phyloP scores from a whole-genome alignment of 1,140 invertebrate species.

The Rhagoletis zephyria region DNA sequence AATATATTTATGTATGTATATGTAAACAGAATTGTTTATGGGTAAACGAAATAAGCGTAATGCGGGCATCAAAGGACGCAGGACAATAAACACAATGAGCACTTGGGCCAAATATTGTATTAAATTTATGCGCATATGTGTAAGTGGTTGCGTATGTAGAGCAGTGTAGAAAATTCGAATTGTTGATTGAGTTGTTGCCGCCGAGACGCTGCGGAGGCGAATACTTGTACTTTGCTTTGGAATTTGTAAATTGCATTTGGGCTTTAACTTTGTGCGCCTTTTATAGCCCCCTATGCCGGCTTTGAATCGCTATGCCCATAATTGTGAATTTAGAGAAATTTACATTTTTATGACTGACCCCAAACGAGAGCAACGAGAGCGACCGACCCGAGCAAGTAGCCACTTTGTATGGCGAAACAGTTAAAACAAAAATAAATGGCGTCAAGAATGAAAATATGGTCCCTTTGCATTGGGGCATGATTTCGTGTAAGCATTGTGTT shows the following conservation, averaged over 20 bases:
- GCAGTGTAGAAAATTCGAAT: neutral
- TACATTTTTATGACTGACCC: constrained; percentile 52
- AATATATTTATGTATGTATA: neutral
- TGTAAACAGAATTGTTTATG: neutral
- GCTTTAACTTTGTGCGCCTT: constrained; percentile 1
- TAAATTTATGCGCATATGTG: constrained; percentile 22
- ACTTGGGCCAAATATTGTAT: neutral
- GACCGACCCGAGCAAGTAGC: neutral
- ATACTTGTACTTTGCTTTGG: constrained; percentile 25
- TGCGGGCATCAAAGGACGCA: neutral
- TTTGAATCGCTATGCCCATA: neutral
- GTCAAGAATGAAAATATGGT: neutral
- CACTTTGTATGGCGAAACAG: constrained; percentile 42
- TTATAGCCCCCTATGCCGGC: neutral
- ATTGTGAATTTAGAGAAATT: constrained; percentile 47
- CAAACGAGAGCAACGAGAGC: neutral
- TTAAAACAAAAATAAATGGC: constrained; percentile 4
- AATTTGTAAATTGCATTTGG: constrained; percentile 48
- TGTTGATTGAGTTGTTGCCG: constrained; percentile 30
- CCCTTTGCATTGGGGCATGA: neutral
- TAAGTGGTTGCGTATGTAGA: neutral
- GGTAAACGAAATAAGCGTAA: neutral
- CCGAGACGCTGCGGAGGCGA: neutral
- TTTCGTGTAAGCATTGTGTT: neutral
- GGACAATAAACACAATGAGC: neutral